Conservation (phyloP, 2,797 vertebrate genomes). For the Huso huso region DNA sequence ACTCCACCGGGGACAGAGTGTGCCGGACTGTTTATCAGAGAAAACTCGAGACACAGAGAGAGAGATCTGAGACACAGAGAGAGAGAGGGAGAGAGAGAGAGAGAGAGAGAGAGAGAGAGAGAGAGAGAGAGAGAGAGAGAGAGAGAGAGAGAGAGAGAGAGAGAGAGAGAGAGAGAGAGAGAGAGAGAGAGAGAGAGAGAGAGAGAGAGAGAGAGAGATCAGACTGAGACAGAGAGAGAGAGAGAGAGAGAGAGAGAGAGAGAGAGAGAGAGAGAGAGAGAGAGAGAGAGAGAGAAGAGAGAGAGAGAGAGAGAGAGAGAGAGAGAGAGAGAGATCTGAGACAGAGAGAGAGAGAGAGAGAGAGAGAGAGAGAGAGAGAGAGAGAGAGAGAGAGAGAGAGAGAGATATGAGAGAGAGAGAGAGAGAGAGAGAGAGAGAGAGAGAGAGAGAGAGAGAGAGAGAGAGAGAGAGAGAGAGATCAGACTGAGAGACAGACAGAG, state of each 20-base stretch:
- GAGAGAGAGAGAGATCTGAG: not conserved
- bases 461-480: not conserved
- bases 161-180: not conserved
- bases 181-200: not conserved
- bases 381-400: too few relatives aligned
- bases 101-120: conserved; percentile 12
- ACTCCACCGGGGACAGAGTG: conserved; percentile 1
- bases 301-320: not conserved
- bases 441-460: not conserved
- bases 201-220: not conserved
- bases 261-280: conserved; percentile 4
- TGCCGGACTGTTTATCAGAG: too few relatives aligned
- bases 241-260: too few relatives aligned
- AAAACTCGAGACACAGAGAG: conserved; percentile 36
- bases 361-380: conserved; percentile 36
- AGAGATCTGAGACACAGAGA: conserved; percentile 42
- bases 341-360: too few relatives aligned
- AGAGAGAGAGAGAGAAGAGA: not conserved
- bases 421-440: conserved; percentile 3
- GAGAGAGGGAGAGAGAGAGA: too few relatives aligned
- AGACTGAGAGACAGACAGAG: not conserved
- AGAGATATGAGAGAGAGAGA: conserved; percentile 6
- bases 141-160: not conserved
- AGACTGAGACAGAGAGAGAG: not conserved
- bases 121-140: not conserved